Evolutionary conservation across 2,888 invertebrate genomes (phyloP), one percentile per base, ranked within the genome.

Genomic region (Sinelater perroti): DNA sequence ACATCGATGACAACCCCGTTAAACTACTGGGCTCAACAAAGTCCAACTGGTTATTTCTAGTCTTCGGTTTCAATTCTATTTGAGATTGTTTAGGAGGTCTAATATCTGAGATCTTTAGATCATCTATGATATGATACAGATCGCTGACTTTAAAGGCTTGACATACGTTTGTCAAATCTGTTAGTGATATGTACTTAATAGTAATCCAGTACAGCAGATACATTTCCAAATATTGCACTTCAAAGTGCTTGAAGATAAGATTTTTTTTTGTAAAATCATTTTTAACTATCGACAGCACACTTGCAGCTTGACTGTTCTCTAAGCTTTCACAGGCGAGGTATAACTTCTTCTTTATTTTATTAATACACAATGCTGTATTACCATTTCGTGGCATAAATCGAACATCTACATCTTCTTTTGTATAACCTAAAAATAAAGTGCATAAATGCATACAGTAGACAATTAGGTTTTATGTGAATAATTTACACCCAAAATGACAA

Each of bases 321-420:
- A 83, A 66, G 44, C 75, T 70, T 56, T 83, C 83, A 56, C 80
- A 79, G 10, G 82, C 66, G 2, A 65, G 50, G 66, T 80, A 83
- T 1, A 82, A 63, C 0, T 72, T 73, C 70, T 83, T 83, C 2
- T 80, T 68, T 10, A 79, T 53, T 7, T 76, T 77, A 68, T 80
- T 77, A 8, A 83, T 70, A 53, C 73, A 69, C 3, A 79, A 52
- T 3, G 75, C 63, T 0, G 75, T 68, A 5, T 47, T 30, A n/a
- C 14, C 35, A 35, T 47, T 56, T 16, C 46, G 36, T n/a, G 73
- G 72, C 17, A 71, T 14, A 53, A 67, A 74, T 38, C 58, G 56
- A 8, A 20, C 35, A 11, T 54, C 60, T 11, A 71, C 45, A 17
- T 64, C 59, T 10, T 49, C 21, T 55, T 67, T 68, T 7, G 46